Evolutionary conservation across 1,140 invertebrate genomes (phyloP).

Genomic region (Platorchestia sp.): DNA sequence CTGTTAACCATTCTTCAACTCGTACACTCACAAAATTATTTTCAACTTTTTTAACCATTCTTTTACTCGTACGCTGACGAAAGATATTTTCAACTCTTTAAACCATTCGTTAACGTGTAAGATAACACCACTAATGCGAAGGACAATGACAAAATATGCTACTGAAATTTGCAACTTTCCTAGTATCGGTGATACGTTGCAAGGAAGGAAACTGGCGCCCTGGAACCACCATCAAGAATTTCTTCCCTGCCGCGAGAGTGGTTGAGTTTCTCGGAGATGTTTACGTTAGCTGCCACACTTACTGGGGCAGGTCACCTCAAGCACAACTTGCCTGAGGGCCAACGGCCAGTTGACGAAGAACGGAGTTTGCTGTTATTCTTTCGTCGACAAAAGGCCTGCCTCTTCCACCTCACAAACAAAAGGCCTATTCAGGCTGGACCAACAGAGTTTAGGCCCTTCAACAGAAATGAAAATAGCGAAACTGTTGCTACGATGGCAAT

Average conservation of each 20-base stretch:
- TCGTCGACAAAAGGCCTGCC: neutral
- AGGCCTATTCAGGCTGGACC: conserved; percentile 21
- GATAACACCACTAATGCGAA: too few relatives aligned
- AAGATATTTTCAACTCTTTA: too few relatives aligned
- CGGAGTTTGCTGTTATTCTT: conserved; percentile 17
- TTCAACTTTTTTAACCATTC: too few relatives aligned
- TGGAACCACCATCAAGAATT: neutral
- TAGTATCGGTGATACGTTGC: neutral
- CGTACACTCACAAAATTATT: too few relatives aligned
- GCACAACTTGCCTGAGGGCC: neutral
- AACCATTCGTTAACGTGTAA: too few relatives aligned
- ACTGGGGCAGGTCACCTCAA: neutral
- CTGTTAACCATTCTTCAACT: too few relatives aligned
- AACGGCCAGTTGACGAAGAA: conserved; percentile 12
- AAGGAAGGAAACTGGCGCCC: neutral
- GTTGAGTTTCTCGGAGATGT: neutral
- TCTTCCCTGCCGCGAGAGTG: neutral
- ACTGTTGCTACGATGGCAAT: neutral
- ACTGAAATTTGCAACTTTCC: neutral
- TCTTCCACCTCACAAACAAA: conserved; percentile 40
- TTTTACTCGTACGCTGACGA: too few relatives aligned
- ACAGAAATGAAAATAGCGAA: conserved; percentile 1
- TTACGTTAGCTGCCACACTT: neutral
- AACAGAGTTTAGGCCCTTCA: conserved; percentile 3
- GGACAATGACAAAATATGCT: too few relatives aligned